These are phyloP conservation scores for Sarcophaga carnaria DNA, from an alignment of 2,888 invertebrate genomes.

Conservation along the genomic window DNA sequence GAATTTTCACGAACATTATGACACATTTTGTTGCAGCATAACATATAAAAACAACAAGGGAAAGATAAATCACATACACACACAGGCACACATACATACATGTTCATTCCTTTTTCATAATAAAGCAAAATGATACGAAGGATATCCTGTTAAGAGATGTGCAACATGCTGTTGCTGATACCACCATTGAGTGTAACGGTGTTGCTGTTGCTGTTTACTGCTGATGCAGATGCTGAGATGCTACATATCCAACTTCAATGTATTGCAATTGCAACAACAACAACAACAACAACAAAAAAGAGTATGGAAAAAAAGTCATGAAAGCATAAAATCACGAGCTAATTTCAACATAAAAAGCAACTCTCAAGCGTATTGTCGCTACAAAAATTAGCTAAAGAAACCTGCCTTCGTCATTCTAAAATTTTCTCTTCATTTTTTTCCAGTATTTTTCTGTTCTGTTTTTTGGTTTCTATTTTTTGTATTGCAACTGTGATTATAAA, in stretches of 20 bases:
- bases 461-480: neutral
- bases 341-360: constrained; percentile 61
- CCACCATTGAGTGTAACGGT: neutral
- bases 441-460: neutral
- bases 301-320: constrained; percentile 33
- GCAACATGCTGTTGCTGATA: constrained; percentile 50
- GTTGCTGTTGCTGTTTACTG: constrained; percentile 13
- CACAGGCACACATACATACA: neutral
- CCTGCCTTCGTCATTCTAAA: neutral
- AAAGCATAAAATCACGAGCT: constrained; percentile 65
- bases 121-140: neutral
- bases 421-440: neutral
- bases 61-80: neutral
- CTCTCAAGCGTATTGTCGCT: constrained; percentile 55
- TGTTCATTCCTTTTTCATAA: neutral
- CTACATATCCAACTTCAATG: constrained; percentile 47
- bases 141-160: constrained; percentile 17
- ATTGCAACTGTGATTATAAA: neutral
- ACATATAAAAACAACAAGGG: neutral
- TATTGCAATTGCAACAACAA: constrained; percentile 35
- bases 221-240: constrained; percentile 8
- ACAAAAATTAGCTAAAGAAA: constrained; percentile 15
- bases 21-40: constrained; percentile 37
- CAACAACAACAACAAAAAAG: too few species aligned
- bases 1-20: constrained; percentile 32